Evolutionary conservation across 2,113 vertebrate genomes (phyloP).

Genomic region (Rhipidura dahli): DNA sequence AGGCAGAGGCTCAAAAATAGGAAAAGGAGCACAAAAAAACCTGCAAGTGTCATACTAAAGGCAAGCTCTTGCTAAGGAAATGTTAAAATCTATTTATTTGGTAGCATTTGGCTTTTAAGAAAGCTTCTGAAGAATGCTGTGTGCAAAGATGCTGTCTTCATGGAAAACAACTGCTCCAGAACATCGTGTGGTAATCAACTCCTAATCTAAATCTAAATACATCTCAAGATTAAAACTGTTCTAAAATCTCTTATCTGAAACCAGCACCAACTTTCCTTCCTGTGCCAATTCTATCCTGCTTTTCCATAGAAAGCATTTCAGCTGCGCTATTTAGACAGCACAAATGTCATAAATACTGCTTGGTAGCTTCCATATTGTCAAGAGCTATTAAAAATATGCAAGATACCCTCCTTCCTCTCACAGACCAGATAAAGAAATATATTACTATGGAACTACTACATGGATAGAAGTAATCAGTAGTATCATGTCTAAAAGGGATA

Average conservation of each 20-base stretch:
- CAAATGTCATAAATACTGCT: background rate
- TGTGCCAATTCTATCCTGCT: background rate
- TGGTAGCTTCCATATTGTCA: background rate
- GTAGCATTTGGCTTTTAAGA: background rate
- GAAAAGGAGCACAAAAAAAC: background rate
- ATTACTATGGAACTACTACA: background rate
- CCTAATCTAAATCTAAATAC: background rate
- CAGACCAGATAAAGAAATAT: background rate
- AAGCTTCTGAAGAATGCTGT: background rate
- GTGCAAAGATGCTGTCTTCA: background rate
- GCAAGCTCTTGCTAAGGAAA: background rate
- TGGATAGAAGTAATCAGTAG: background rate
- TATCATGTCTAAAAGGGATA: background rate
- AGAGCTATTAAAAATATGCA: background rate
- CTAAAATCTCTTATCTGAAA: background rate
- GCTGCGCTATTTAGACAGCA: background rate
- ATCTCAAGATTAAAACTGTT: background rate
- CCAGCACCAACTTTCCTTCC: background rate
- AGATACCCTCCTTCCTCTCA: background rate
- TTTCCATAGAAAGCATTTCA: background rate
- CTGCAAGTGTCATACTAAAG: background rate
- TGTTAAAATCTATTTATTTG: background rate
- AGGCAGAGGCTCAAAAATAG: background rate
- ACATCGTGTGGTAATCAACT: background rate
- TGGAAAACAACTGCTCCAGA: background rate